These are phyloP conservation scores for Enteromius afrohamiltoni DNA, from an alignment of 2,797 vertebrate genomes.

Conservation along the genomic window DNA sequence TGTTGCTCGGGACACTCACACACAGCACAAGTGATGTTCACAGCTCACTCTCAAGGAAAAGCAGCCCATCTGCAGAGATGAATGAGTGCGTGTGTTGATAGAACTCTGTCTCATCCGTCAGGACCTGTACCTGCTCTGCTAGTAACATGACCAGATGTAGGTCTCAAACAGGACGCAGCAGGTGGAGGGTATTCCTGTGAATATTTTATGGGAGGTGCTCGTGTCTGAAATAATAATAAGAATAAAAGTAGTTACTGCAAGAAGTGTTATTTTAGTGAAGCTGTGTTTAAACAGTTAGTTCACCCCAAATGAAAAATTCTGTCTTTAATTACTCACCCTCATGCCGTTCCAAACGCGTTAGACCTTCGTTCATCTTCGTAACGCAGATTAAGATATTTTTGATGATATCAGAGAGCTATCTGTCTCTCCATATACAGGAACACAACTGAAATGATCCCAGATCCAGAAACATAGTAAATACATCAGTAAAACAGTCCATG, in stretches of 20 bases:
- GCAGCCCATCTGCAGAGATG: constrained; percentile 20
- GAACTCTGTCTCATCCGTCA: constrained; percentile 6
- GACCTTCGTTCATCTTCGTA: no score
- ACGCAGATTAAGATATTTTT: no score
- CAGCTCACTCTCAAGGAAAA: constrained; percentile 38
- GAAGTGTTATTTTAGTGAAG: not conserved
- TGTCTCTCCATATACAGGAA: no score
- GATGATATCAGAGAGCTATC: no score
- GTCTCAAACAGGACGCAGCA: not conserved
- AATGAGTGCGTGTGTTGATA: not conserved
- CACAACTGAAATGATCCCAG: no score
- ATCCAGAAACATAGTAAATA: no score
- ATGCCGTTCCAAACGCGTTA: no score
- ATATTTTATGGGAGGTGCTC: not conserved
- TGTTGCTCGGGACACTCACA: constrained; percentile 16
- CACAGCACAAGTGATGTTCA: constrained; percentile 4
- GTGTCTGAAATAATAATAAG: not conserved
- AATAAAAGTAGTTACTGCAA: not conserved
- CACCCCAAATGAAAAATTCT: no score
- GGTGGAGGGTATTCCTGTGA: not conserved
- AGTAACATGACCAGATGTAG: not conserved
- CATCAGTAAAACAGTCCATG: no score
- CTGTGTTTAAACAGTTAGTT: no score
- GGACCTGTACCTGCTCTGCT: constrained; percentile 9
- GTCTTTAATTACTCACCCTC: no score